Base-by-base conservation (phyloP, 1,140 invertebrate species). In the Cecropterus lyciades region DNA sequence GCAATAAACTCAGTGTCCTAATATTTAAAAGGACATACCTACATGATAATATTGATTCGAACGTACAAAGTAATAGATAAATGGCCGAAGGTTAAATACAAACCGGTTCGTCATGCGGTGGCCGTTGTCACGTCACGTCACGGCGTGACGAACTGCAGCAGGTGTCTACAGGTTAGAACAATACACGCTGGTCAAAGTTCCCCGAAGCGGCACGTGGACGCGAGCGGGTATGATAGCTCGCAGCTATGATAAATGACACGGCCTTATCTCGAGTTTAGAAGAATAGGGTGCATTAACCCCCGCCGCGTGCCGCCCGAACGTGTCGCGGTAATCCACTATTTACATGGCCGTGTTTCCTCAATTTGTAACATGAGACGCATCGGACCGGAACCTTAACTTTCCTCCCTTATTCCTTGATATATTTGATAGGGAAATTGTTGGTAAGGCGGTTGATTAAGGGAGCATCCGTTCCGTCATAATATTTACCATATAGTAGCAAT, bases 231-330 rank as follows among this genome's bases (percentile, higher is more conserved):
- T n/a, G 11, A n/a, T n/a, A n/a, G 37, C 48, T 7, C 20, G 40
- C 17, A 10, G 53, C 17, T 16, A 14, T 57, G 53, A 57, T 57
- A 57, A 45, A 57, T 57, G 53, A 57, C 53, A 37, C n/a, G 30
- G 7, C 17, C 52, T 55, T 57, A 57, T 55, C 52, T 55, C 52
- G 4, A 40, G 3, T 20, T 55, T n/a, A 16, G 37, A 55, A 55
- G 52, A 55, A 55, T 55, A 20, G 33, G 37, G 24, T 55, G 37
- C 52, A 42, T 55, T 40, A 42, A 37, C 52, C 20, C 52, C 14
- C n/a, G n/a, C n/a, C n/a, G n/a, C n/a, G n/a, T n/a, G 52, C 27
- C 30, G 15, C 8, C 45, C 16, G 45, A 8, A 16, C 7, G 15
- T 48, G 16, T 48, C 45, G 16, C 14, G 17, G 16, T 48, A 17